Percentiles rank a stretch among this genome's conserved stretches.
Conservation (phyloP, 2,113 vertebrate genomes). For the Tenrec ecaudatus region DNA sequence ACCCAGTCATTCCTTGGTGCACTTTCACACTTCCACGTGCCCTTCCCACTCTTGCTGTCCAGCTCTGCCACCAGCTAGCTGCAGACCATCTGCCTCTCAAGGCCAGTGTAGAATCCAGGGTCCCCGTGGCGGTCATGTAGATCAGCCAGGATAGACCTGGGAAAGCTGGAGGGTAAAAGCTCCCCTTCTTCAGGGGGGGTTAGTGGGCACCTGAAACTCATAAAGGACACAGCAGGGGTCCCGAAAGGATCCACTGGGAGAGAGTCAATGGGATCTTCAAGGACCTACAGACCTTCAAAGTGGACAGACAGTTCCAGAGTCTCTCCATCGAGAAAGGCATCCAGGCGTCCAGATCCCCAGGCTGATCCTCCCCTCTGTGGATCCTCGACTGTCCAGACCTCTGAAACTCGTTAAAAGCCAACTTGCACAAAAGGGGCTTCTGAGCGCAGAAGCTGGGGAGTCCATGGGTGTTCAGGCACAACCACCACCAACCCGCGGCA, state of each 20-base stretch:
- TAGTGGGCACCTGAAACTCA: not conserved
- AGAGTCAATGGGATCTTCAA: not conserved
- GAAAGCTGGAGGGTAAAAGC: conserved; percentile 1
- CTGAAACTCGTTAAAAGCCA: not conserved
- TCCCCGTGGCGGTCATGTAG: not conserved
- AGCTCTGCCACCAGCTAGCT: too few species aligned
- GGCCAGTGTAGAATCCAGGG: not conserved
- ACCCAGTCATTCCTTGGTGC: not conserved
- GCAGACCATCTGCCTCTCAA: too few species aligned
- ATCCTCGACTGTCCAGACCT: not conserved
- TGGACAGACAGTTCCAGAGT: not conserved
- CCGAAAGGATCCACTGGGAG: not conserved
- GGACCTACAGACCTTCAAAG: not conserved
- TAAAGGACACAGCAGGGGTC: not conserved
- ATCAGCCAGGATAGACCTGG: not conserved
- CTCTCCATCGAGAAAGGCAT: not conserved
- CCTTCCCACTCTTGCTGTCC: not conserved
- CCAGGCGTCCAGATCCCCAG: not conserved
- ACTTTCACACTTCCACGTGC: not conserved
- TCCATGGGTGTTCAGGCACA: not conserved
- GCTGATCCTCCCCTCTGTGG: not conserved
- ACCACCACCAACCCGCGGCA: not conserved
- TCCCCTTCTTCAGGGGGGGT: conserved; percentile 6
- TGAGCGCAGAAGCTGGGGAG: not conserved
- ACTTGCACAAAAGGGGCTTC: not conserved